Percentiles rank a stretch among this genome's conserved stretches.
phyloP scores from a whole-genome alignment of 2,113 vertebrate genomes.

The Drymodes brunneopygia region DNA sequence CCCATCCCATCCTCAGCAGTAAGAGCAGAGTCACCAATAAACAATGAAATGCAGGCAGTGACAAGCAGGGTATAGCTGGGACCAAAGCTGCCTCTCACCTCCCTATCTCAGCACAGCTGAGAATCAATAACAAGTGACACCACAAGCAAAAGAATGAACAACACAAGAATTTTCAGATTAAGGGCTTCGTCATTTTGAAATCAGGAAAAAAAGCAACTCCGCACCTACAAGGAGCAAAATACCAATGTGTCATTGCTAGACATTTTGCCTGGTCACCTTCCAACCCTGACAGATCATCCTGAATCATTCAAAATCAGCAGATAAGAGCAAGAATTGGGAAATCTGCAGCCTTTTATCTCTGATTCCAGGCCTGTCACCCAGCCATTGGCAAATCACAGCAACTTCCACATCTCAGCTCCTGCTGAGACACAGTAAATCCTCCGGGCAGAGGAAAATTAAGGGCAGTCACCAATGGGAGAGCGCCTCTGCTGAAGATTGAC shows the following conservation, averaged over 20 bases:
- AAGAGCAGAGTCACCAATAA: neutral
- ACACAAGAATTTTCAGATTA: neutral
- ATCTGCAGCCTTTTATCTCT: neutral
- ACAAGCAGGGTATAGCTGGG: neutral
- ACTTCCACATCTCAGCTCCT: neutral
- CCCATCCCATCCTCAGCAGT: neutral
- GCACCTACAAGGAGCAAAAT: neutral
- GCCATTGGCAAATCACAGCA: neutral
- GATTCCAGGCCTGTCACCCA: neutral
- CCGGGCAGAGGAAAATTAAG: neutral
- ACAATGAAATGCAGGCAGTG: slow-evolving; percentile 21
- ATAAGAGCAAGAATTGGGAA: neutral
- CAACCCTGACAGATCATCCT: neutral
- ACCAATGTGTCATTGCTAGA: accelerated
- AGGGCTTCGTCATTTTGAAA: neutral
- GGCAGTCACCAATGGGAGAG: neutral
- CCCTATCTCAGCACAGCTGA: neutral
- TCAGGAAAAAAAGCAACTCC: neutral
- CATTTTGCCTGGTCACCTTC: neutral
- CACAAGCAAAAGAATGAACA: neutral
- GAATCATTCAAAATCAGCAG: neutral
- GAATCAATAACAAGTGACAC: neutral
- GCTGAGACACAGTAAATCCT: neutral
- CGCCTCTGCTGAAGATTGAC: neutral
- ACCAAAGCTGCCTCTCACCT: neutral